Evolutionary conservation across 2,888 invertebrate species (phyloP).

Genomic region (Ctena decussata): DNA sequence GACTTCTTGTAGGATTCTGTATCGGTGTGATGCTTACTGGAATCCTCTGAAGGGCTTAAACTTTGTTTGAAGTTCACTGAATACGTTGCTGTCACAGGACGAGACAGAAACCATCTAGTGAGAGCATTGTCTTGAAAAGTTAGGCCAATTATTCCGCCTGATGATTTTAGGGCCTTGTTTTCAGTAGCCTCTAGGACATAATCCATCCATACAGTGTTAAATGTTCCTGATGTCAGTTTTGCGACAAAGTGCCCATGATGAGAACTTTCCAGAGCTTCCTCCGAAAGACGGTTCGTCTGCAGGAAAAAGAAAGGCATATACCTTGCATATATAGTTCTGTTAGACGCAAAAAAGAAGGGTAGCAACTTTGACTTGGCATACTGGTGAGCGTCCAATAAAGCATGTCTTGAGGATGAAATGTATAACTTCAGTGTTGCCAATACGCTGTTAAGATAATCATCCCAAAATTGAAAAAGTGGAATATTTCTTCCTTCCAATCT

Average conservation of each 20-base stretch:
- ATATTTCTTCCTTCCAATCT: neutral
- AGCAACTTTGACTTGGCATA: neutral
- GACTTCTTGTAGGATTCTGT: neutral
- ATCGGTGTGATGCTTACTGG: slow-evolving; percentile 9
- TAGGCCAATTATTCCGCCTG: slow-evolving; percentile 27
- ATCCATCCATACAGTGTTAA: slow-evolving; percentile 32
- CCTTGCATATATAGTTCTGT: too few relatives aligned
- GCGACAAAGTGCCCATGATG: neutral
- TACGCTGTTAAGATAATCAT: neutral
- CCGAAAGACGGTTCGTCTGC: too few relatives aligned
- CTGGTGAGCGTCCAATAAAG: neutral
- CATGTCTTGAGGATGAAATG: neutral
- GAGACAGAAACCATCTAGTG: slow-evolving; percentile 32
- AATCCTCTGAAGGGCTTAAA: neutral
- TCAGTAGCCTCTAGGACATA: slow-evolving; percentile 22
- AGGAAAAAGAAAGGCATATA: too few relatives aligned
- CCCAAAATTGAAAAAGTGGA: neutral
- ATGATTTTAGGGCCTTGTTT: slow-evolving; percentile 27
- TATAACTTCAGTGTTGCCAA: neutral
- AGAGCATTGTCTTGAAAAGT: slow-evolving; percentile 20
- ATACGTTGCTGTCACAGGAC: slow-evolving; percentile 23
- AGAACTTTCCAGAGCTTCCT: neutral
- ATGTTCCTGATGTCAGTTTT: slow-evolving; percentile 1
- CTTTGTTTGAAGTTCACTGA: neutral
- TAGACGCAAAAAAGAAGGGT: neutral